Evolutionary conservation across 2,113 vertebrate species (phyloP).

Genomic region (Trogon melanurus): DNA sequence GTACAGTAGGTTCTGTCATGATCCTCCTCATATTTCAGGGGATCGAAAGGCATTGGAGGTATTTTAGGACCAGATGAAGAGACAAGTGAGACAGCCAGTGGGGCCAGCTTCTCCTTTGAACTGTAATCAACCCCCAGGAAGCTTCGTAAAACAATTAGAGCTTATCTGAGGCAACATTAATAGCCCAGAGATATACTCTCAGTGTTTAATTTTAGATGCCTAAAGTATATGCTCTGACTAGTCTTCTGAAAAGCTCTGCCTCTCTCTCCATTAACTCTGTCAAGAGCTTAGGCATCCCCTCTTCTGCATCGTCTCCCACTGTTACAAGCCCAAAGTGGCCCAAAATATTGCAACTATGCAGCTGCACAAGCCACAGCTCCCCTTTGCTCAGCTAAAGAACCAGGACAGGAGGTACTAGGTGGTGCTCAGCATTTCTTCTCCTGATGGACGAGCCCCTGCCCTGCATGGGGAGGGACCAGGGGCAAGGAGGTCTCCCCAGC

Average conservation of each 20-base stretch:
- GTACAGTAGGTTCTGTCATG: neutral
- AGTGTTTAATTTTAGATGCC: neutral
- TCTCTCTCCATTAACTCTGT: neutral
- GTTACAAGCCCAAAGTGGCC: neutral
- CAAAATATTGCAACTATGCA: neutral
- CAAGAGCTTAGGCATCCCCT: neutral
- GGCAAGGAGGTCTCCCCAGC: fast-evolving
- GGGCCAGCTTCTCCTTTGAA: neutral
- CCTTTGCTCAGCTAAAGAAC: neutral
- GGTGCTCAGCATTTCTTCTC: neutral
- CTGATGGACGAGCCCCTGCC: neutral
- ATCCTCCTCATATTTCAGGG: neutral
- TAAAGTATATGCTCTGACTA: neutral
- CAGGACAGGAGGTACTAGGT: neutral
- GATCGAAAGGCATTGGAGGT: neutral
- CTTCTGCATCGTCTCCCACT: neutral
- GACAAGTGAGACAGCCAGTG: neutral
- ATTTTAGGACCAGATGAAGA: neutral
- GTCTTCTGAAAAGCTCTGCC: neutral
- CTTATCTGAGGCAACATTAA: neutral
- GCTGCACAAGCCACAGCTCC: neutral
- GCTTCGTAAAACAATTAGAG: neutral
- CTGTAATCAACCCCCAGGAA: neutral
- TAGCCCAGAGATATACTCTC: neutral
- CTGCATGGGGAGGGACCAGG: fast-evolving